Evolutionary conservation across 1,140 invertebrate species (phyloP).

Genomic region (Xylocopa sonorina): DNA sequence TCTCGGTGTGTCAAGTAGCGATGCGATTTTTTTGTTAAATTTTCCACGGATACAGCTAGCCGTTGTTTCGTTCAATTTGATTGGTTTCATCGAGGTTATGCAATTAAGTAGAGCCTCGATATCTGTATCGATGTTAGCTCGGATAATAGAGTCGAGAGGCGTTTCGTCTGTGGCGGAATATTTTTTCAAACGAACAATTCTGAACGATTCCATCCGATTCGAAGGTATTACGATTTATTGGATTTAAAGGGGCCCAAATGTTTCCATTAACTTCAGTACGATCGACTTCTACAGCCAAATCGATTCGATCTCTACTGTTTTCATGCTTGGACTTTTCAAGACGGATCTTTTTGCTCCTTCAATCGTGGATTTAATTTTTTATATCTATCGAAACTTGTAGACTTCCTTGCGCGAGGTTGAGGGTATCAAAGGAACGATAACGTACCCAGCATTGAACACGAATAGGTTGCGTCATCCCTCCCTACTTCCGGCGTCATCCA

Average conservation of each 20-base stretch:
- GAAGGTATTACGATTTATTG: no score
- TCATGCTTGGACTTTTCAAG: no score
- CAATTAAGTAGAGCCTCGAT: no score
- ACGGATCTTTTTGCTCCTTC: background rate
- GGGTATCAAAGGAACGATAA: background rate
- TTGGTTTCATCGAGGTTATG: background rate
- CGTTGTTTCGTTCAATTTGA: background rate
- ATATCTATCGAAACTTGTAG: background rate
- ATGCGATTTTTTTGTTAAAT: no score
- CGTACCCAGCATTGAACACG: constrained; percentile 72
- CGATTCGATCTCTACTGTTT: no score
- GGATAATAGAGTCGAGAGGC: background rate
- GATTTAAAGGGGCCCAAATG: background rate
- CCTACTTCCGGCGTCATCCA: constrained; percentile 43
- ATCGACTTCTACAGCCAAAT: no score
- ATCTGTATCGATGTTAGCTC: background rate
- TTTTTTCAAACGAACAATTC: background rate
- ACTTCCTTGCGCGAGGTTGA: background rate
- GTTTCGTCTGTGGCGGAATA: background rate
- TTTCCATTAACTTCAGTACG: no score
- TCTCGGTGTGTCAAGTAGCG: background rate
- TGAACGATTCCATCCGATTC: no score
- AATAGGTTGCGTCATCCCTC: background rate
- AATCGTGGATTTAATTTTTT: no score
- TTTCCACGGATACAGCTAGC: no score